phyloP scores from a whole-genome alignment of 2,797 vertebrate species.

The Pitangus sulphuratus region DNA sequence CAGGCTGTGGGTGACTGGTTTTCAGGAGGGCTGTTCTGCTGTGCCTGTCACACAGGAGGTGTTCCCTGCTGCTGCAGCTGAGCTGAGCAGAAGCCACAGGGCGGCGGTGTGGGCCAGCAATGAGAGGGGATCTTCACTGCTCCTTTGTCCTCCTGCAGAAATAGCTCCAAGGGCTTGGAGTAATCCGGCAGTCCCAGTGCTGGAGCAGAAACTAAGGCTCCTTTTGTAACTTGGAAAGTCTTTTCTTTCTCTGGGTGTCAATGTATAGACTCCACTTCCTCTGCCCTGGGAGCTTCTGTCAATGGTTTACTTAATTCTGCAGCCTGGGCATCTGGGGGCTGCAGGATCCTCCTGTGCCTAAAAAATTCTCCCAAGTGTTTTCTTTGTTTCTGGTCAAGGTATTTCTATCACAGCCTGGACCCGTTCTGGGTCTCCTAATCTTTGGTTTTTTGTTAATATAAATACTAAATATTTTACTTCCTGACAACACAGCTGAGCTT shows the following conservation, averaged over 20 bases:
- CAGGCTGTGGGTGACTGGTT: not conserved
- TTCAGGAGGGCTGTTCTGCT: not conserved
- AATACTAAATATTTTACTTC: not conserved
- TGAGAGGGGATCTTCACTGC: not conserved
- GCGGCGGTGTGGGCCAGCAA: not conserved
- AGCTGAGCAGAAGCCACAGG: not conserved
- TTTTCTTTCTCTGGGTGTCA: not conserved
- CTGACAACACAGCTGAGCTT: not conserved
- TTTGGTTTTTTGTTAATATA: not conserved
- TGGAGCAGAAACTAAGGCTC: not conserved
- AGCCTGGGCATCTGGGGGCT: not conserved
- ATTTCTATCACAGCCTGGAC: not conserved
- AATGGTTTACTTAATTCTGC: not conserved
- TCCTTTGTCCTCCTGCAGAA: not conserved
- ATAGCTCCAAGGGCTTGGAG: not conserved
- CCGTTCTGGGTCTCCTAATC: not conserved
- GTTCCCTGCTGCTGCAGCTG: not conserved
- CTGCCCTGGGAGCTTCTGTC: not conserved
- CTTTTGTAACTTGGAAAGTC: not conserved
- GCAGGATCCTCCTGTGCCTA: not conserved
- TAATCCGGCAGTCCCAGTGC: not conserved
- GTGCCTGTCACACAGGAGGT: not conserved
- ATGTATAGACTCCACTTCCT: not conserved
- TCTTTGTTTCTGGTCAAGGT: not conserved
- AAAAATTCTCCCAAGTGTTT: not conserved